These are phyloP conservation scores for Darevskia mixta DNA, from an alignment of 2,797 vertebrate species.

Conservation along the genomic window DNA sequence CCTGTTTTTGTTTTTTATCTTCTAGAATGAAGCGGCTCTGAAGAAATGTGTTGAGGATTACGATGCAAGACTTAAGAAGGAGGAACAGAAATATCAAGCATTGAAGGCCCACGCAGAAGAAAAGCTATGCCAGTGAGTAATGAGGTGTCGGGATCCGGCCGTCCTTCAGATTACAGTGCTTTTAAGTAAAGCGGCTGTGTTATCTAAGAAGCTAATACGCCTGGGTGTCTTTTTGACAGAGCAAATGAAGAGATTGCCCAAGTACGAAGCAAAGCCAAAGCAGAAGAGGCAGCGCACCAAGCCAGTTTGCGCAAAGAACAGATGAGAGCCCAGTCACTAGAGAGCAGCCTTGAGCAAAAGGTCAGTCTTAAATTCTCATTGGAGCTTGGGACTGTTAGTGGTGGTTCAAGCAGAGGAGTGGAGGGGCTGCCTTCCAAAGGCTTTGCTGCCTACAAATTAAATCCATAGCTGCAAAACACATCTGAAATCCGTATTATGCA, in stretches of 20 bases:
- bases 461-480: neutral
- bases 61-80: slow-evolving; percentile 85
- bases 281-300: slow-evolving; percentile 84
- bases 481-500: neutral
- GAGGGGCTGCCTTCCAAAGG: neutral
- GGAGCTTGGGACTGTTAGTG: neutral
- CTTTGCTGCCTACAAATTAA: neutral
- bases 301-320: slow-evolving; percentile 89
- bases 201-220: neutral
- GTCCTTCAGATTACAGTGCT: neutral
- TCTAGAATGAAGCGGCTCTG: slow-evolving; percentile 91
- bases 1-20: neutral
- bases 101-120: slow-evolving; percentile 94
- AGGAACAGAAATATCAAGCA: slow-evolving; percentile 90
- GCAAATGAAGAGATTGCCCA: slow-evolving; percentile 90
- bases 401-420: neutral
- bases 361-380: slow-evolving; percentile 66
- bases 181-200: neutral
- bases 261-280: slow-evolving; percentile 84
- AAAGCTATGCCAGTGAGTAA: slow-evolving; percentile 89
- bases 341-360: slow-evolving; percentile 92
- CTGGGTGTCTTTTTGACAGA: slow-evolving; percentile 68
- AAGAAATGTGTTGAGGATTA: slow-evolving; percentile 91
- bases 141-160: neutral
- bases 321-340: slow-evolving; percentile 88